Evolutionary conservation across 2,888 invertebrate genomes (phyloP), one percentile per base, ranked within the genome.

Genomic region (Sinohyriopsis cumingii): DNA sequence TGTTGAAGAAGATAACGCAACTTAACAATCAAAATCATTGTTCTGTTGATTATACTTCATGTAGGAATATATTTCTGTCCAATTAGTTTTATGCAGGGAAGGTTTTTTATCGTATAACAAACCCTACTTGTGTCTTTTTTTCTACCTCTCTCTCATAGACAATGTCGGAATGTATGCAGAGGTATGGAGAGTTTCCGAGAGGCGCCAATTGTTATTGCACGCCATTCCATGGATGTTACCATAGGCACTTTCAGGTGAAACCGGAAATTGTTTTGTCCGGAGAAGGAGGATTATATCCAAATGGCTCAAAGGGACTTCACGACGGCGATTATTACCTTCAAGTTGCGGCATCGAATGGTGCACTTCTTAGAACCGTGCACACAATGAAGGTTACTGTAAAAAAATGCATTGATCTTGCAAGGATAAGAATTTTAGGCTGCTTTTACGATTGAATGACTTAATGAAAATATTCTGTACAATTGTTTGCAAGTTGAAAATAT

Each of bases 161-260:
- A 45, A 54, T 67, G 25, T 53, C 67, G 7, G 63, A 57, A 15
- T 73, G 73, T 55, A 22, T 63, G 45, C 33, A 54, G 12, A 67
- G 45, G 53, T 73, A 69, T 59, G 65, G 28, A 5, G 5, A 3
- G 55, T 20, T 28, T 64, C 67, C 73, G 12, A 67, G 69, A 59
- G 73, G 73, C 61, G 64, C 64, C 33, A 69, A 69, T 53, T 73
- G 73, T 55, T 62, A 62, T 25, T 62, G 62, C 15, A 62, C 62
- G 25, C 62, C 53, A 54, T 62, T 54, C 22, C 54, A 45, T n/a
- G 62, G 62, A 45, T 62, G 62, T 28, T 62, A 62, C 53, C 62
- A 62, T 45, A 45, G 24, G 24, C 62, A 62, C 28, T 62, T 45
- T 54, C n/a, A 62, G 1, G 62, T 62, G 12, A 62, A 62, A 33